A percentile compares a stretch with the other conserved stretches of the same genome.
Evolutionary conservation across 1,140 invertebrate genomes (phyloP).

Genomic region (Sarcophaga bullata): DNA sequence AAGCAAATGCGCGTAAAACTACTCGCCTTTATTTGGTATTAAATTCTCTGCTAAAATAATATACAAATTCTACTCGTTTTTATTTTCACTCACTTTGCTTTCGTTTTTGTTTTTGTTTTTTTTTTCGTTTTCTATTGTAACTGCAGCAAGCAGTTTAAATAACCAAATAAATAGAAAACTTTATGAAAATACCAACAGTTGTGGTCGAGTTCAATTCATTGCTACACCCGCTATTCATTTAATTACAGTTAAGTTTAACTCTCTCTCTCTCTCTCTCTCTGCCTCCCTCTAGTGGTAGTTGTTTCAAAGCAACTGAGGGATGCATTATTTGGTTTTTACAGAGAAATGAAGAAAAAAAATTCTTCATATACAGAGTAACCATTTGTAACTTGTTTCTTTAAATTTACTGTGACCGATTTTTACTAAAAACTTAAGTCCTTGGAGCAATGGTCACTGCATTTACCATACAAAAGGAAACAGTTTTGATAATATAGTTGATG

Average conservation of each 20-base stretch:
- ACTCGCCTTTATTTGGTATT: not conserved
- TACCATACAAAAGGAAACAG: no score
- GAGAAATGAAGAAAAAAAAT: not conserved
- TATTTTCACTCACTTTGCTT: no score
- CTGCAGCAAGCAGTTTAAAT: not conserved
- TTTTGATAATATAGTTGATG: no score
- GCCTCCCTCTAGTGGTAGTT: not conserved
- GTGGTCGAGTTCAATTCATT: not conserved
- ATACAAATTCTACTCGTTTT: not conserved
- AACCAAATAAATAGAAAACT: not conserved
- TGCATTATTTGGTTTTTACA: not conserved
- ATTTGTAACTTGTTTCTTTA: no score
- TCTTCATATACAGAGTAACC: not conserved
- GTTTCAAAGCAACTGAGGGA: not conserved
- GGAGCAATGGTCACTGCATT: no score
- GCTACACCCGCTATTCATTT: not conserved
- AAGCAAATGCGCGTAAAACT: not conserved
- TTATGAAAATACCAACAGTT: not conserved
- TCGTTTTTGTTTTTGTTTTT: no score
- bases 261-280: no score
- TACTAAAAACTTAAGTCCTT: no score
- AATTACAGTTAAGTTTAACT: not conserved
- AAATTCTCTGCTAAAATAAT: not conserved
- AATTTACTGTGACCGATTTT: no score
- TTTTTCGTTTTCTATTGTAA: no score